Conservation (phyloP, 2,888 invertebrate species). For the Sarcophaga rosellei region DNA sequence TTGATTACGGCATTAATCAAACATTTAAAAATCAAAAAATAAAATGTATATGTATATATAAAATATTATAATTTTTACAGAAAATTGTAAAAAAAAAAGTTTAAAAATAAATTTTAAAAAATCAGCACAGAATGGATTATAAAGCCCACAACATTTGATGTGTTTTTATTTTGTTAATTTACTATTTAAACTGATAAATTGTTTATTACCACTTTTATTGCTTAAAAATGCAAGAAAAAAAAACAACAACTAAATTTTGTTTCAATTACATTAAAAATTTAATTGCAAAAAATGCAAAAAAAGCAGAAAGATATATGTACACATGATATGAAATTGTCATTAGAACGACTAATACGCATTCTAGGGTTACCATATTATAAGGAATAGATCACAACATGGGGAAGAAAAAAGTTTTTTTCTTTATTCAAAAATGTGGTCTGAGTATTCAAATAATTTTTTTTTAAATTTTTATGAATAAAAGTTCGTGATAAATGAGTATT, state of each 20-base stretch:
- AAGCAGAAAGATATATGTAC: background rate
- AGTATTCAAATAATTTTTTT: no score
- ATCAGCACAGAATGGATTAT: slow-evolving; percentile 11
- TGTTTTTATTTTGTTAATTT: background rate
- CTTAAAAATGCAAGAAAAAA: slow-evolving; percentile 14
- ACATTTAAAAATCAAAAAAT: background rate
- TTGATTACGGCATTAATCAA: slow-evolving; percentile 40
- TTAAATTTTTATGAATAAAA: no score
- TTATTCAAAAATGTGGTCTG: no score
- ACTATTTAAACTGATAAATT: background rate
- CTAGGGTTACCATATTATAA: background rate
- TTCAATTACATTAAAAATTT: slow-evolving; percentile 48
- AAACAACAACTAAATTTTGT: slow-evolving; percentile 23
- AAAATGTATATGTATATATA: no score
- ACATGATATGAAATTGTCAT: slow-evolving; percentile 33
- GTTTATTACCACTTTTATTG: no score
- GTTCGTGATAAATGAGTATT: background rate
- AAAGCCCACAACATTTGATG: background rate
- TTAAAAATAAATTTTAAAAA: background rate
- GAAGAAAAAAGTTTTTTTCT: no score
- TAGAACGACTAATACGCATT: background rate
- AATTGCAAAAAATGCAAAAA: slow-evolving; percentile 28
- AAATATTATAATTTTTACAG: background rate
- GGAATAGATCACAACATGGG: background rate
- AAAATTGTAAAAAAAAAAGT: background rate